phyloP scores from a whole-genome alignment of 2,113 vertebrate species.

The Ictidomys tridecemlineatus region DNA sequence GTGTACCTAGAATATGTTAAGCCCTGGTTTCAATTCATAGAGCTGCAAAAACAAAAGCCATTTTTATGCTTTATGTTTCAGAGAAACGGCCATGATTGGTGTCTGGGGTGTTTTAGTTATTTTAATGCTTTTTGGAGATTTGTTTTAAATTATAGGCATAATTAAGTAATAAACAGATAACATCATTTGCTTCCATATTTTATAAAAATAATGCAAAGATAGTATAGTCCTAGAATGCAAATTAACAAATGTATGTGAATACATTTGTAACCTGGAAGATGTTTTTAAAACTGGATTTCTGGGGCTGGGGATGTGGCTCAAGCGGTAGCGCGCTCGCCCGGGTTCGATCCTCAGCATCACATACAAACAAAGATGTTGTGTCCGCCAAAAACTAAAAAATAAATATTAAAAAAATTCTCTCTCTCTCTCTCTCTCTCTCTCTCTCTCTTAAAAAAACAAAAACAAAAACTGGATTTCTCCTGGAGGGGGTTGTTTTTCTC shows the following conservation, averaged over 20 bases:
- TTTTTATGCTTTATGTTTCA: constrained; percentile 48
- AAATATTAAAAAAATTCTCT: too few species aligned
- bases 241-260: neutral
- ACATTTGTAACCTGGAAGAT: constrained; percentile 27
- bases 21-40: neutral
- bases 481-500: neutral
- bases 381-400: too few species aligned
- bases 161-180: constrained; percentile 14
- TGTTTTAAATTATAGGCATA: constrained; percentile 17
- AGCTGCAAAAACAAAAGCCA: neutral
- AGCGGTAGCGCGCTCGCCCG: too few species aligned
- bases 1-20: too few species aligned
- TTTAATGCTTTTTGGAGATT: constrained; percentile 31
- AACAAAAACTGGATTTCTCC: neutral
- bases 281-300: constrained; percentile 19
- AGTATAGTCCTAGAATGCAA: neutral
- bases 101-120: neutral
- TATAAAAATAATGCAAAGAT: neutral
- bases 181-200: constrained; percentile 21
- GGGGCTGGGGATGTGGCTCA: too few species aligned
- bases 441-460: too few species aligned
- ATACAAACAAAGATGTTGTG: too few species aligned
- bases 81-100: neutral
- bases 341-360: too few species aligned
- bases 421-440: too few species aligned